phyloP scores from a whole-genome alignment of 2,888 invertebrate species.

The Leucoptera coffeella region DNA sequence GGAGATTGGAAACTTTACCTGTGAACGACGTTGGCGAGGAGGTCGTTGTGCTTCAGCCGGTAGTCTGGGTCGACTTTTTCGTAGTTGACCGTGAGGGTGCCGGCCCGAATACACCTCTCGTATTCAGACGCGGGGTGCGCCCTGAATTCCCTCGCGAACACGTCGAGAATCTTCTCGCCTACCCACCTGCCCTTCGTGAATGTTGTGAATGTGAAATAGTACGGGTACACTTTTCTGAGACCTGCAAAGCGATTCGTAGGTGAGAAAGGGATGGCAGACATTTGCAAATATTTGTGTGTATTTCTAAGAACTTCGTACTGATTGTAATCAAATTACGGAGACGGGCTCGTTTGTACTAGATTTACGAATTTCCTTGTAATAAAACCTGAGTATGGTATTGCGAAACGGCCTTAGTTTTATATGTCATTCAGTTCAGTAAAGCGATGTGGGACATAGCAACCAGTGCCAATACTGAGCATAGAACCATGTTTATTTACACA shows the following conservation, averaged over 20 bases:
- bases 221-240: slow-evolving; percentile 92
- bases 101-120: slow-evolving; percentile 84
- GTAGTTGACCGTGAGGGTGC: slow-evolving; percentile 90
- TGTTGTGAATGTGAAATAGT: slow-evolving; percentile 93
- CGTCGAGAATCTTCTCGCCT: slow-evolving; percentile 86
- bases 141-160: slow-evolving; percentile 88
- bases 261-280: too few relatives aligned
- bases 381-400: too few relatives aligned
- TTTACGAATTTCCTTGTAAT: too few relatives aligned
- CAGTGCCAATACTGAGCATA: too few relatives aligned
- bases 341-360: too few relatives aligned
- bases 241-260: slow-evolving; percentile 65
- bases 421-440: too few relatives aligned
- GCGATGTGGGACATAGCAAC: too few relatives aligned
- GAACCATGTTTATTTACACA: too few relatives aligned
- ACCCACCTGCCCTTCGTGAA: slow-evolving; percentile 97
- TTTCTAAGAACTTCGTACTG: too few relatives aligned
- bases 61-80: slow-evolving; percentile 88
- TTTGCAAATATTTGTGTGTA: too few relatives aligned
- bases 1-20: slow-evolving; percentile 56
- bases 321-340: too few relatives aligned
- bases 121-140: slow-evolving; percentile 92
- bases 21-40: slow-evolving; percentile 89
- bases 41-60: slow-evolving; percentile 86
- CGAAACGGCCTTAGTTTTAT: too few relatives aligned